Evolutionary conservation across 1,140 invertebrate genomes (phyloP).

Genomic region (Aporrectodea caliginosa): DNA sequence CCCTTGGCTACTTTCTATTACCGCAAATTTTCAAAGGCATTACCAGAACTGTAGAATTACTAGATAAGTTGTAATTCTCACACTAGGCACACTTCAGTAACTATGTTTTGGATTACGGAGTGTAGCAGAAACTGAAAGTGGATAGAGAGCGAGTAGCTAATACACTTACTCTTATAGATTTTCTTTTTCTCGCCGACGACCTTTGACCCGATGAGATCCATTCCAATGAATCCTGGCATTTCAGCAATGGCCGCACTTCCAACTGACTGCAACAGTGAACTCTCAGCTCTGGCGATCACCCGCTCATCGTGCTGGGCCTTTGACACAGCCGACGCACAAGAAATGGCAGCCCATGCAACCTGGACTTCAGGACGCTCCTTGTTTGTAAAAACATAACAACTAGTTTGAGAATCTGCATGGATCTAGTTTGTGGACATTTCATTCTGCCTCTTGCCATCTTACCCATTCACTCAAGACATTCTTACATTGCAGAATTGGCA

Average conservation of each 20-base stretch:
- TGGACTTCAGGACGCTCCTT: neutral
- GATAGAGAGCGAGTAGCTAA: neutral
- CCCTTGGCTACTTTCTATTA: neutral
- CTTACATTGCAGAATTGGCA: neutral
- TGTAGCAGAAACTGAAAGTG: neutral
- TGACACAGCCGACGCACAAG: neutral
- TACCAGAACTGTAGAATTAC: neutral
- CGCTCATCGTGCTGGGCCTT: neutral
- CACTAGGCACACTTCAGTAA: neutral
- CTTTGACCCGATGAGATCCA: neutral
- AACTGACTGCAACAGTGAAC: neutral
- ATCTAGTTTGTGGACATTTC: neutral
- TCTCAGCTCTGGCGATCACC: neutral
- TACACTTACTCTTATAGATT: neutral
- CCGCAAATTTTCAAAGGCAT: neutral
- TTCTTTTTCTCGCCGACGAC: neutral
- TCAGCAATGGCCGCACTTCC: neutral
- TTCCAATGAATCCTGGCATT: neutral
- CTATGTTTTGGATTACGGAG: neutral
- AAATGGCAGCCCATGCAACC: neutral
- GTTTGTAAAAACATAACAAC: neutral
- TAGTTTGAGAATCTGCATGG: neutral
- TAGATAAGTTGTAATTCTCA: neutral
- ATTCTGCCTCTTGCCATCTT: neutral
- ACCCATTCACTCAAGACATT: neutral